Evolutionary conservation across 2,888 invertebrate genomes (phyloP).

Genomic region (Arrhopalites spinosus): DNA sequence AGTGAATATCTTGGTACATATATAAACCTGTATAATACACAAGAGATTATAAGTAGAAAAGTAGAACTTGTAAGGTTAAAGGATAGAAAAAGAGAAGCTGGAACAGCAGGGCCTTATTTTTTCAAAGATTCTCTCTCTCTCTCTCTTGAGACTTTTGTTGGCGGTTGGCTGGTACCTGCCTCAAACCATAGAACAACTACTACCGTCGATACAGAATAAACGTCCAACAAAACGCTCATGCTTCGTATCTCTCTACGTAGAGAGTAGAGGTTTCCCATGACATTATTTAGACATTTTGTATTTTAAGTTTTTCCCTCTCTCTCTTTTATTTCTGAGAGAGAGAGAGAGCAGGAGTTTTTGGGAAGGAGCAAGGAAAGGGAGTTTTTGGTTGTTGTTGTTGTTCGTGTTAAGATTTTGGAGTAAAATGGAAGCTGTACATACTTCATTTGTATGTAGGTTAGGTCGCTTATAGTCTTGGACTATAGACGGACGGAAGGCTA

Average conservation of each 20-base stretch:
- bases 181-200: background rate
- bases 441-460: background rate
- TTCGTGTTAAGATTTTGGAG: background rate
- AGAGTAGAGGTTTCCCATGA: conserved; percentile 6
- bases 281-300: conserved; percentile 24
- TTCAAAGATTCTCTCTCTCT: conserved; percentile 10
- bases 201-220: background rate
- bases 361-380: background rate
- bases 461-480: background rate
- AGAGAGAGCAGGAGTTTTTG: background rate
- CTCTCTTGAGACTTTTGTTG: background rate
- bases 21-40: no score
- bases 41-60: no score
- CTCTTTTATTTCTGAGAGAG: background rate
- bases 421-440: background rate
- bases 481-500: background rate
- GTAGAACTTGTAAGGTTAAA: background rate
- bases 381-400: background rate
- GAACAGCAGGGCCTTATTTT: conserved; percentile 23
- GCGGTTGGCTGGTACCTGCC: conserved; percentile 1
- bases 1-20: no score
- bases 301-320: conserved; percentile 6
- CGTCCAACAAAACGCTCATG: background rate
- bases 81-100: conserved; percentile 6
- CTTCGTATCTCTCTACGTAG: background rate